Percentiles rank a stretch among this genome's conserved stretches.
Evolutionary conservation across 1,140 invertebrate species (phyloP).

Genomic region (Ceratosolen fusciceps): DNA sequence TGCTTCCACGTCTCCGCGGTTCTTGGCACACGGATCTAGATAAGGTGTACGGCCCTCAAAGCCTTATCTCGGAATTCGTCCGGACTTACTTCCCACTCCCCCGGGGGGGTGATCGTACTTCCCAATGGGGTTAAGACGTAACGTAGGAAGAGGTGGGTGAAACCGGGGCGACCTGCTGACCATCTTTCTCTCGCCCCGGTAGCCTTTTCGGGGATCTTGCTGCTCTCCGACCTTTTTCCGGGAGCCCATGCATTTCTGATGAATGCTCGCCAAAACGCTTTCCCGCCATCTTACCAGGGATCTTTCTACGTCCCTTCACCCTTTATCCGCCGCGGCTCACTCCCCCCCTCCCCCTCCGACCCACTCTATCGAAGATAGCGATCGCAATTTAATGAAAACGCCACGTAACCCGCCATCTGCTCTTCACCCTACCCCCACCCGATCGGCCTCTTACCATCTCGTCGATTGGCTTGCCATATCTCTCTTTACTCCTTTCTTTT

Average conservation of each 20-base stretch:
- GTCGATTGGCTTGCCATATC: constrained; percentile 20
- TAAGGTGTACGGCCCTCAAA: constrained; percentile 55
- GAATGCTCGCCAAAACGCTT: constrained; percentile 56
- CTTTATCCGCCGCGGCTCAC: constrained; percentile 3
- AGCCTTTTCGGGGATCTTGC: constrained; percentile 51
- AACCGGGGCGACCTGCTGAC: background rate
- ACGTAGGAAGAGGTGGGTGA: constrained; percentile 47
- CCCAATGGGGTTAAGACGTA: constrained; percentile 33
- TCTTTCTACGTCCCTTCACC: constrained; percentile 27
- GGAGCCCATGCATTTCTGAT: constrained; percentile 70
- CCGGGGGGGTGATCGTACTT: constrained; percentile 38
- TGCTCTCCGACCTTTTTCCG: constrained; percentile 1
- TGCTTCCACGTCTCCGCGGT: constrained; percentile 33
- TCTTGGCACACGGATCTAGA: constrained; percentile 55
- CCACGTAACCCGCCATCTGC: constrained; percentile 37
- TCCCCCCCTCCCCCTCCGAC: background rate
- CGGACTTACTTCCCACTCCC: too few species aligned
- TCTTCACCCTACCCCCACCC: background rate
- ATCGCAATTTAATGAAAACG: constrained; percentile 67
- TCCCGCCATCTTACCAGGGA: constrained; percentile 38
- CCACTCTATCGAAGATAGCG: constrained; percentile 55
- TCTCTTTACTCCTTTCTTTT: constrained; percentile 15
- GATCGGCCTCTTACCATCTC: too few species aligned
- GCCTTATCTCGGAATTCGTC: constrained; percentile 67
- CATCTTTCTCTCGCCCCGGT: background rate